These are phyloP conservation scores for Drymonia ruficornis DNA, from an alignment of 2,888 invertebrate species.

Conservation along the genomic window DNA sequence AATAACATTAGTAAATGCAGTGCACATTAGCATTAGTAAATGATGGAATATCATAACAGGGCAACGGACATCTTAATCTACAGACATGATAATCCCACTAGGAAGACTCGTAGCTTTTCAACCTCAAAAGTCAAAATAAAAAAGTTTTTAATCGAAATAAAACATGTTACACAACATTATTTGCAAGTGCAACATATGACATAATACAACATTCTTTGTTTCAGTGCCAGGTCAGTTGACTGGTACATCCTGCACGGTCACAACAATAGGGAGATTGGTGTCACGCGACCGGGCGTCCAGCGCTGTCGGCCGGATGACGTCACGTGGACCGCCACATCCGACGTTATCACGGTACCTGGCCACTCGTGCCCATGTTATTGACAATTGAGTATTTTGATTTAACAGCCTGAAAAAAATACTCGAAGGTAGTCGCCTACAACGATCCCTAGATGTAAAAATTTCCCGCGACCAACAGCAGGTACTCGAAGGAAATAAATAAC, in stretches of 20 bases:
- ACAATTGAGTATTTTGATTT: slow-evolving; percentile 23
- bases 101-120: too few relatives aligned
- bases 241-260: slow-evolving; percentile 35
- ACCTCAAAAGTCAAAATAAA: background rate
- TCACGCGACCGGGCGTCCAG: slow-evolving; percentile 59
- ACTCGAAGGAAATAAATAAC: too few relatives aligned
- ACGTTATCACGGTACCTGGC: slow-evolving; percentile 55
- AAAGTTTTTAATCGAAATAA: background rate
- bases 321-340: slow-evolving; percentile 70
- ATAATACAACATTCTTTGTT: slow-evolving; percentile 35
- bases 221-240: slow-evolving; percentile 33
- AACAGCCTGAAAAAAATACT: too few relatives aligned
- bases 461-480: background rate
- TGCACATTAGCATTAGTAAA: too few relatives aligned
- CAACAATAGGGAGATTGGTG: slow-evolving; percentile 62
- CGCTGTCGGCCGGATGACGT: slow-evolving; percentile 63
- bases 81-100: too few relatives aligned
- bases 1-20: too few relatives aligned
- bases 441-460: too few relatives aligned
- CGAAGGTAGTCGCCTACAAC: background rate
- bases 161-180: slow-evolving; percentile 8
- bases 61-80: too few relatives aligned
- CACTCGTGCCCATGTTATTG: slow-evolving; percentile 31
- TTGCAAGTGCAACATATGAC: slow-evolving; percentile 16
- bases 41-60: too few relatives aligned